Conservation (phyloP, 1,140 invertebrate genomes). For the Drosophila biarmipes region DNA sequence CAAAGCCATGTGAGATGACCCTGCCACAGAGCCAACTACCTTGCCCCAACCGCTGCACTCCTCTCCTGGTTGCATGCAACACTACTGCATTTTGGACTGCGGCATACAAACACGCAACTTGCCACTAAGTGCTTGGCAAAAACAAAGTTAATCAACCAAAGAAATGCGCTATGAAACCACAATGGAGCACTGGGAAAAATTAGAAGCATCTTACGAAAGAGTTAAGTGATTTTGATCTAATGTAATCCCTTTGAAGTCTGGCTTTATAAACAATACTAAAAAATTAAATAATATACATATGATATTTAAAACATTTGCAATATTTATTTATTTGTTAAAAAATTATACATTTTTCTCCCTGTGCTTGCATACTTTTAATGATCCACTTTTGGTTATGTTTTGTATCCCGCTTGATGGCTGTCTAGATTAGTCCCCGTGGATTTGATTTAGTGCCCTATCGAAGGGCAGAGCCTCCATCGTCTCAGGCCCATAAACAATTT, state of each 20-base stretch:
- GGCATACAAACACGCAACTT: conserved; percentile 49
- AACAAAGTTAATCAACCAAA: conserved; percentile 41
- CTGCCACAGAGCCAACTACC: conserved; percentile 23
- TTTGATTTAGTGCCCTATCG: conserved; percentile 31
- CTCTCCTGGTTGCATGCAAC: conserved; percentile 35
- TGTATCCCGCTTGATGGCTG: conserved; percentile 15
- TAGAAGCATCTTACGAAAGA: neutral
- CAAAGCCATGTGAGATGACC: conserved; percentile 32
- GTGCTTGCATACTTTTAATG: conserved; percentile 18
- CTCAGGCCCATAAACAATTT: conserved; percentile 55
- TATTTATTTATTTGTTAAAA: too few relatives aligned
- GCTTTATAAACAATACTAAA: too few relatives aligned
- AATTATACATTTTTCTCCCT: neutral
- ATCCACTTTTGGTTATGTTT: conserved; percentile 13
- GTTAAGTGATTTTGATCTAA: too few relatives aligned
- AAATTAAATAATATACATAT: too few relatives aligned
- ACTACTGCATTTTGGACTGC: conserved; percentile 31
- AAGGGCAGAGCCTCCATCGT: neutral
- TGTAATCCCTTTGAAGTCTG: too few relatives aligned
- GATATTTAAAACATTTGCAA: too few relatives aligned
- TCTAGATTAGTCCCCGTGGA: conserved; percentile 26
- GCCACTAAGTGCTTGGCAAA: conserved; percentile 28
- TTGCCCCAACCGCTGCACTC: neutral
- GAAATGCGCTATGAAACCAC: conserved; percentile 24
- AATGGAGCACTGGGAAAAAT: conserved; percentile 5